These are phyloP conservation scores for Drosophila virilis DNA, from an alignment of 1,140 invertebrate genomes.

Conservation along the genomic window DNA sequence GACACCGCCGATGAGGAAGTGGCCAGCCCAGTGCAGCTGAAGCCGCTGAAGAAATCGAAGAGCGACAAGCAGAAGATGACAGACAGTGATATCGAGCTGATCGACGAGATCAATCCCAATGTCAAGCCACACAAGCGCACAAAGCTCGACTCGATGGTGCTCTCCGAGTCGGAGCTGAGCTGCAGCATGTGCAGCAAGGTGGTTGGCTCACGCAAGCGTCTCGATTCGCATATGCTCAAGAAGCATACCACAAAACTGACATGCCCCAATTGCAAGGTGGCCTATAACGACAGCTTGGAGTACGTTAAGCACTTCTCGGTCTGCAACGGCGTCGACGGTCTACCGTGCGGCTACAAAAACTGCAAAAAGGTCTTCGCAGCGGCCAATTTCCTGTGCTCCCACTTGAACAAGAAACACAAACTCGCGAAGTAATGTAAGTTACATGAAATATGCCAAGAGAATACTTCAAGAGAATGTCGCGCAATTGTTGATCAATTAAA, in stretches of 20 bases:
- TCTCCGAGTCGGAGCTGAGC: constrained; percentile 24
- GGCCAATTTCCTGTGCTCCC: constrained; percentile 28
- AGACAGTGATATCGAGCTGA: constrained; percentile 16
- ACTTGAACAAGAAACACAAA: constrained; percentile 52
- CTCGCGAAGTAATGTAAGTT: constrained; percentile 13
- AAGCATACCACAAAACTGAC: constrained; percentile 32
- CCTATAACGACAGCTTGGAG: neutral
- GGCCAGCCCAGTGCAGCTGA: neutral
- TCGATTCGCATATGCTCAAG: constrained; percentile 55
- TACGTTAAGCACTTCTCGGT: constrained; percentile 49
- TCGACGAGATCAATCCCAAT: constrained; percentile 50
- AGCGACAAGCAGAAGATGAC: neutral
- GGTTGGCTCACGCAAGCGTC: constrained; percentile 32
- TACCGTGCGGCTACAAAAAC: constrained; percentile 41
- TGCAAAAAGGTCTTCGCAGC: constrained; percentile 46
- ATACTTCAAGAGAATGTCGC: too few species aligned
- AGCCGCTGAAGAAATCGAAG: neutral
- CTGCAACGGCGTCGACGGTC: constrained; percentile 4
- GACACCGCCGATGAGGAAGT: neutral
- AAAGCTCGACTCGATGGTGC: constrained; percentile 20
- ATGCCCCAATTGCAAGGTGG: constrained; percentile 26
- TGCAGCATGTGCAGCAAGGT: constrained; percentile 56
- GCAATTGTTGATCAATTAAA: too few species aligned
- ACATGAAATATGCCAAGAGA: too few species aligned
- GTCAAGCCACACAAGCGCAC: constrained; percentile 58